These are phyloP conservation scores for Globia sparganii DNA, from an alignment of 2,888 invertebrate species.

Conservation along the genomic window DNA sequence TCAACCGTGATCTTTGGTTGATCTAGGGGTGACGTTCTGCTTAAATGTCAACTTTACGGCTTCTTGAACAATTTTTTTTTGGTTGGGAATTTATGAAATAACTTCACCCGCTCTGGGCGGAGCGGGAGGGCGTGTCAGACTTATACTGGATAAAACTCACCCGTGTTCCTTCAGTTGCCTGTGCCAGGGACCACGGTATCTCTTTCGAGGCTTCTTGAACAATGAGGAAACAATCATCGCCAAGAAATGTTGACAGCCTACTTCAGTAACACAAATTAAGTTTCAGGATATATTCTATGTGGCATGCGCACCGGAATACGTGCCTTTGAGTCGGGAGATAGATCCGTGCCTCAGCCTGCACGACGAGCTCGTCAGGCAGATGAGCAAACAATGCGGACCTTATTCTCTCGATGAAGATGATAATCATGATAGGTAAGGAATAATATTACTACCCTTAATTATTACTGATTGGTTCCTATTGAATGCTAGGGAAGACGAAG, in stretches of 20 bases:
- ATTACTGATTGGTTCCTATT: background rate
- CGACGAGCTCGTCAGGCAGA: slow-evolving; percentile 85
- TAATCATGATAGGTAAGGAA: slow-evolving; percentile 76
- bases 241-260: slow-evolving; percentile 18
- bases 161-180: no score
- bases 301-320: slow-evolving; percentile 88
- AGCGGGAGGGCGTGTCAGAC: no score
- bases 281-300: slow-evolving; percentile 88
- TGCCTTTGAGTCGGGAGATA: slow-evolving; percentile 84
- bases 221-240: no score
- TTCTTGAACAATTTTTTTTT: no score
- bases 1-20: background rate
- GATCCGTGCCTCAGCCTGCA: slow-evolving; percentile 84
- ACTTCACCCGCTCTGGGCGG: no score
- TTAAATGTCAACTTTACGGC: background rate
- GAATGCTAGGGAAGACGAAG: background rate
- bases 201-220: no score
- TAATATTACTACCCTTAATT: background rate
- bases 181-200: no score
- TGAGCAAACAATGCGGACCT: slow-evolving; percentile 80
- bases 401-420: slow-evolving; percentile 86
- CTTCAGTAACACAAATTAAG: slow-evolving; percentile 40
- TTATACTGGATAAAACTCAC: no score
- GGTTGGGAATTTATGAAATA: no score
- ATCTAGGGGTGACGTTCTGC: background rate